These are phyloP conservation scores for Propithecus perrieri DNA, from an alignment of 2,797 vertebrate species.

Conservation along the genomic window DNA sequence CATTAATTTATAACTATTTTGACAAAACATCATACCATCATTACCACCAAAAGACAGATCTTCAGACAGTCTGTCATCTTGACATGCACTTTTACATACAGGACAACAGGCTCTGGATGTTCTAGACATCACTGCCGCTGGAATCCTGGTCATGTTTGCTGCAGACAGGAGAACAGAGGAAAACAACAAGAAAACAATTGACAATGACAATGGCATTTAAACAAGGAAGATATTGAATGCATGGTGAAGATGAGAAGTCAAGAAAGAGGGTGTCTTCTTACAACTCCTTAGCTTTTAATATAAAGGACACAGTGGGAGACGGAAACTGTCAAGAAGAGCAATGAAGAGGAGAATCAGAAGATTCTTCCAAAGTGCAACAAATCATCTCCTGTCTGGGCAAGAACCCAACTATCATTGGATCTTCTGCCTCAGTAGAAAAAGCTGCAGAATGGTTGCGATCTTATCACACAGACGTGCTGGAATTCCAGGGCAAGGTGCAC, in stretches of 20 bases:
- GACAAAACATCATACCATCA: background rate
- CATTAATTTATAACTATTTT: background rate
- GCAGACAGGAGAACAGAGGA: background rate
- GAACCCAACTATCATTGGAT: background rate
- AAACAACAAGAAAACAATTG: background rate
- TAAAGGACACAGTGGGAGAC: background rate
- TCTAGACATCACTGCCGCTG: background rate
- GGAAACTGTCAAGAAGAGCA: background rate
- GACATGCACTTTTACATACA: background rate
- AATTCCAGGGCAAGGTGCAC: fast-evolving
- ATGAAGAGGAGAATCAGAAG: background rate
- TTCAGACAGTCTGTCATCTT: background rate
- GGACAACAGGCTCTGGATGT: background rate
- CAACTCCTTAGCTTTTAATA: background rate
- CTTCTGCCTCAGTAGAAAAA: background rate
- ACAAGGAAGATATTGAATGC: background rate
- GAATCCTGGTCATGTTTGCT: background rate
- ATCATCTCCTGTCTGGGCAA: background rate
- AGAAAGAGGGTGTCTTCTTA: background rate
- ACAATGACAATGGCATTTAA: background rate
- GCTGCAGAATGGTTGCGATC: background rate
- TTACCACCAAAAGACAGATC: background rate
- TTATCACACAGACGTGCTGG: background rate
- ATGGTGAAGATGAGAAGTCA: background rate
- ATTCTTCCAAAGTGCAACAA: background rate